Conservation (phyloP, 2,113 vertebrate species). For the Notarius quadriscutis region DNA sequence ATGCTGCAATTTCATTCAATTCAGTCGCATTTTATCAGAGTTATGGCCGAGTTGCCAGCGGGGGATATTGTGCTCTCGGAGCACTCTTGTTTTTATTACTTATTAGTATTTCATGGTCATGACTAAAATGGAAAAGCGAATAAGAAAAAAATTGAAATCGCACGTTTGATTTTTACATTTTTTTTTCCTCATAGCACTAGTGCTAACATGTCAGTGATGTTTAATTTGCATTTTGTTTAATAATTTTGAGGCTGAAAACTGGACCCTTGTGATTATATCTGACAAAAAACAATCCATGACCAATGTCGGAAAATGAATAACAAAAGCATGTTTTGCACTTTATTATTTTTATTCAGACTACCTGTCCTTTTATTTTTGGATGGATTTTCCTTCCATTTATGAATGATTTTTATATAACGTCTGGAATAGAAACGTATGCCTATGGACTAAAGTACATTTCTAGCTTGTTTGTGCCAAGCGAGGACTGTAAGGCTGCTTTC, state of each 20-base stretch:
- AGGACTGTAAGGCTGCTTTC: not conserved
- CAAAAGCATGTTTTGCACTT: not conserved
- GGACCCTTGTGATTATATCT: not conserved
- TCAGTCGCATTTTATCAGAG: no score
- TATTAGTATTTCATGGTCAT: not conserved
- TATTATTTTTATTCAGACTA: not conserved
- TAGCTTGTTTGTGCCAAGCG: slow-evolving; percentile 6
- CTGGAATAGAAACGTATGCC: no score
- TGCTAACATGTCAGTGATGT: not conserved
- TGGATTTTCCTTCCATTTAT: not conserved
- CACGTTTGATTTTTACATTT: no score
- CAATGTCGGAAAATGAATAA: not conserved
- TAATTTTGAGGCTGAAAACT: not conserved
- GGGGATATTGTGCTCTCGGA: no score
- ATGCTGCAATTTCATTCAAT: no score
- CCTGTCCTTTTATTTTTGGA: not conserved
- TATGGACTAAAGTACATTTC: not conserved
- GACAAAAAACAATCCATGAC: no score
- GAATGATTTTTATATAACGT: not conserved
- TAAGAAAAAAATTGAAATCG: no score
- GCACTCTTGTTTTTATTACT: no score
- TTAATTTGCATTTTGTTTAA: not conserved
- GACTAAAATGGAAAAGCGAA: not conserved
- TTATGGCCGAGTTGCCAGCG: no score
- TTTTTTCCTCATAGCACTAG: not conserved